Evolutionary conservation across 35 echinoderm and acorn worm genomes (phyloP).

Genomic region (Hemicentrotus pulcherrimus): DNA sequence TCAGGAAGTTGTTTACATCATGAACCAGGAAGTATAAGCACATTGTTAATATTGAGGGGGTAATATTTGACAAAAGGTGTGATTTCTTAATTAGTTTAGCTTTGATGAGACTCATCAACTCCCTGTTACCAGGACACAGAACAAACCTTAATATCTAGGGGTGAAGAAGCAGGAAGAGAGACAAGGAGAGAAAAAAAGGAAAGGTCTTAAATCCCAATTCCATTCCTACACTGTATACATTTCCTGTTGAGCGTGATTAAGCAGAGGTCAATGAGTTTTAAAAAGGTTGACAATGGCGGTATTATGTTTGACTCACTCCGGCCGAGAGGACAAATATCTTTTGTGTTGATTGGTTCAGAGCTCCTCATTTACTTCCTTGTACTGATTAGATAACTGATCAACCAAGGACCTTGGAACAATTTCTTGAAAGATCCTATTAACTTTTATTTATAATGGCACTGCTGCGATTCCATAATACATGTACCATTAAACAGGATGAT

Average conservation of each 20-base stretch:
- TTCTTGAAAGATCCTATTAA: not conserved
- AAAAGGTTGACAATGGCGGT: not conserved
- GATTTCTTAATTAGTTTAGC: not conserved
- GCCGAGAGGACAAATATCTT: not conserved
- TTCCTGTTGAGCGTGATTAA: too few species aligned
- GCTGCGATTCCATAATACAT: too few species aligned
- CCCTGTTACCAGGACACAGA: not conserved
- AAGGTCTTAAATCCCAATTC: not conserved
- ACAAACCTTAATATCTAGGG: not conserved
- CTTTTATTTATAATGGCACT: too few species aligned
- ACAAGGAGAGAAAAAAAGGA: not conserved
- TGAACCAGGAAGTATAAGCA: not conserved
- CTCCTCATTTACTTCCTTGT: not conserved
- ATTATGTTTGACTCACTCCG: not conserved
- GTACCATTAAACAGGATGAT: too few species aligned
- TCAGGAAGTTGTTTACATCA: slow-evolving; percentile 2
- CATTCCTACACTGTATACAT: not conserved
- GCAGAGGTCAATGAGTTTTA: too few species aligned
- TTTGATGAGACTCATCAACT: not conserved
- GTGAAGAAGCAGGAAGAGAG: not conserved
- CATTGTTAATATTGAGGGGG: too few species aligned
- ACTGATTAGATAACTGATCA: not conserved
- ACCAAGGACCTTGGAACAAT: not conserved
- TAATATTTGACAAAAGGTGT: not conserved
- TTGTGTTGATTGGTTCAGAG: not conserved